Evolutionary conservation across 2,113 vertebrate genomes (phyloP), one percentile per base, ranked within the genome.

Genomic region (Podocnemis expansa): DNA sequence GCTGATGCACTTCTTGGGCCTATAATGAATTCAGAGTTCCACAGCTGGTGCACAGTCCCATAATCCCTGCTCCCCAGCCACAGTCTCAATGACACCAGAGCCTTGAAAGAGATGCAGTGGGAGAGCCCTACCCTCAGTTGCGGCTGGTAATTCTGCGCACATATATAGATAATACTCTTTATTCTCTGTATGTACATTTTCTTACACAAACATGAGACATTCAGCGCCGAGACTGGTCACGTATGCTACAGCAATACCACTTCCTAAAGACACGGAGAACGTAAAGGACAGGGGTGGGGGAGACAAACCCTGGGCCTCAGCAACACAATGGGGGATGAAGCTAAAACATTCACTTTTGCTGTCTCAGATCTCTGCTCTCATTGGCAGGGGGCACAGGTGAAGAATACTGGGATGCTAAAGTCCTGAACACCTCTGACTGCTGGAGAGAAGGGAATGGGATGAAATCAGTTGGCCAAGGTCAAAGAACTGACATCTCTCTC

Each of bases 111-210:
- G 34, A 38, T 31, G 58, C 29, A 2, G 11, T 11, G 6, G 58
- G 8, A 38, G 16, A 21, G 5, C 27, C 31, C 43, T 11, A 19
- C 41, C 54, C 6, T 2, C 1, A 84, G 56, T 0, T 47, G 4
- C 73, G 82, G 34, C 47, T n/a, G 3, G 49, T 24, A 1, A 3
- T 1, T 0, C 2, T 12, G 2, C 29, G 0, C 34, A 45, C 63
- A 81, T 13, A 67, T 5, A 1, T 49, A 63, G 83, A 14, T 1
- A 76, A 92, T 5, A 19, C 54, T 4, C 0, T 96, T 97, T 97
- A 97, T 97, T 97, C 52, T 25, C 58, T 21, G 12, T 89, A 10
- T 92, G 38, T 92, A 95, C 93, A 47, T 58, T 14, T 85, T 34
- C 78, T 86, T 47, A 90, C 91, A 80, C 45, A 2, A 0, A 3